Base-by-base conservation (phyloP, 2,797 vertebrate genomes). In the Ambastaia sidthimunki region DNA sequence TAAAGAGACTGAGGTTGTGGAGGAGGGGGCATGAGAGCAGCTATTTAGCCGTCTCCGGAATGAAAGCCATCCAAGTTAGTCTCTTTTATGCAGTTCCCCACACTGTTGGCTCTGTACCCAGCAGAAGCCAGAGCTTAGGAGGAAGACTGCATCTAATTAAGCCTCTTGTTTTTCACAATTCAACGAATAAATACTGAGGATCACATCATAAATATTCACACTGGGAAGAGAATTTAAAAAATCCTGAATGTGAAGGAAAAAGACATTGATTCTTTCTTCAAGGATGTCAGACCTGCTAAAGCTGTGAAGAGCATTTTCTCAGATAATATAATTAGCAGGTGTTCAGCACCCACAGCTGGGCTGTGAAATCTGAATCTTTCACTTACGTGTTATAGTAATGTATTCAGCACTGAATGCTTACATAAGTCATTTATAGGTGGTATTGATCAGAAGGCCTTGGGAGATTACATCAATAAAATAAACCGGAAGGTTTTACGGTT, bases 141-240 rank as follows among this genome's bases (percentile, higher is more conserved):
- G 78, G 85, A 87, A 89, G 90, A 91, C 88, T 86, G 85, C 85
- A 85, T 90, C 91, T 93, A 92, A 93, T 93, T 94, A 86, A 82
- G 89, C 90, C 86, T 90, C 89, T 86, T 87, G 86, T 90, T 90
- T 89, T 89, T 87, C 88, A 82, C 87, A 86, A 91, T 85, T 91
- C 84, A 88, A 85, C 88, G 89, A 88, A 86, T 91, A 93, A 93
- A 93, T 91, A 92, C 89, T 86, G 90, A 89, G 89, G 87, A 89
- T 89, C 71, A 87, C 70, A 87, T 83, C 87, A 91, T 93, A 86
- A 91, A 86, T 88, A 87, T 94, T 93, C 91, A 91, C 91, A 82
- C 44, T 2, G 66, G 65, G 78, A 72, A 74, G 71, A 84, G 83
- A 85, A 87, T 76, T 82, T 78, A 31, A 76, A 83, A 28, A 84